These are phyloP conservation scores for Meta bourneti DNA, from an alignment of 2,888 invertebrate genomes.

Conservation along the genomic window DNA sequence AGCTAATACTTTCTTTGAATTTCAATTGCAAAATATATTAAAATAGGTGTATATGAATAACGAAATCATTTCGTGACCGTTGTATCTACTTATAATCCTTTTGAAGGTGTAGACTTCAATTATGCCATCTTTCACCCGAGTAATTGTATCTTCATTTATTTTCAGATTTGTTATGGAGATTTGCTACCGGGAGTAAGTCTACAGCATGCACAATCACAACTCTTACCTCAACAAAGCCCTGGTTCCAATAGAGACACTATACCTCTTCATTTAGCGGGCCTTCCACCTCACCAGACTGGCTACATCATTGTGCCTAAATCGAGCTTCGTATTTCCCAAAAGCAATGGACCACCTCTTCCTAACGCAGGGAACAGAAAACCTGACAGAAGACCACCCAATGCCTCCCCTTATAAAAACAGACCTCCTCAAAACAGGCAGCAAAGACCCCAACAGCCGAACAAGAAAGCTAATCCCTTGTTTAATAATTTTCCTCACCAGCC, in stretches of 20 bases:
- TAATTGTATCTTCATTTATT: neutral
- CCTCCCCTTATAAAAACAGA: slow-evolving; percentile 18
- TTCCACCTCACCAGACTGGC: slow-evolving; percentile 56
- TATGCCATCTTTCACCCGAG: too few relatives aligned
- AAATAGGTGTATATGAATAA: too few relatives aligned
- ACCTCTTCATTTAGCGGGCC: slow-evolving; percentile 55
- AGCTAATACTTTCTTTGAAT: too few relatives aligned
- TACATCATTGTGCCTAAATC: slow-evolving; percentile 71
- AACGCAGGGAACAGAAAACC: slow-evolving; percentile 40
- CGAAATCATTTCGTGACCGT: too few relatives aligned
- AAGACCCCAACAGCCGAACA: slow-evolving; percentile 46
- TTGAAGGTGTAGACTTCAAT: too few relatives aligned
- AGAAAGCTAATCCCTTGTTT: slow-evolving; percentile 26
- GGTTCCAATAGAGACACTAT: slow-evolving; percentile 27
- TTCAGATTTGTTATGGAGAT: slow-evolving; percentile 63
- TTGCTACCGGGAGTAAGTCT: slow-evolving; percentile 56
- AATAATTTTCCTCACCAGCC: slow-evolving; percentile 45
- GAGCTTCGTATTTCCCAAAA: slow-evolving; percentile 56
- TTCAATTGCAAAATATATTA: too few relatives aligned
- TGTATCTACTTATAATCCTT: too few relatives aligned
- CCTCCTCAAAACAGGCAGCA: slow-evolving; percentile 35
- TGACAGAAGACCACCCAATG: slow-evolving; percentile 45
- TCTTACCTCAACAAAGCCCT: slow-evolving; percentile 24
- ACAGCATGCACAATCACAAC: slow-evolving; percentile 51
- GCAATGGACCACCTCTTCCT: slow-evolving; percentile 43